A percentile compares a stretch with the other conserved stretches of the same genome.
phyloP scores from a whole-genome alignment of 2,113 vertebrate species.

The Notarius quadriscutis region DNA sequence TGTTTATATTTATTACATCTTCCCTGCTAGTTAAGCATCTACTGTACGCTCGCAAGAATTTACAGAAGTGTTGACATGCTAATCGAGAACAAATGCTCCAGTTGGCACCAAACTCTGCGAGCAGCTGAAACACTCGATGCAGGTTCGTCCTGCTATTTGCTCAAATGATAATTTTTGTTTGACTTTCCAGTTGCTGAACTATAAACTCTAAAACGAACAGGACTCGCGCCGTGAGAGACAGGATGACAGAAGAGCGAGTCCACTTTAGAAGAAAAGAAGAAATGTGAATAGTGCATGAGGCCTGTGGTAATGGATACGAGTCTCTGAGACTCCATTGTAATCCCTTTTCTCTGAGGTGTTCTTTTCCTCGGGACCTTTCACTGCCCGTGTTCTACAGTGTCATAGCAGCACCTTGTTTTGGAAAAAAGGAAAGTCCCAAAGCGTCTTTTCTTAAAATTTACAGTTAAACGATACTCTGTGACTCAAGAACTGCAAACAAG shows the following conservation, averaged over 20 bases:
- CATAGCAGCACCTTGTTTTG: neutral
- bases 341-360: constrained; percentile 9
- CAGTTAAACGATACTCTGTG: neutral
- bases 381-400: constrained; percentile 13
- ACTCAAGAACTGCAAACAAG: neutral
- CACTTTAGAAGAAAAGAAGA: constrained; percentile 7
- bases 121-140: neutral
- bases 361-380: constrained; percentile 17
- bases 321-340: constrained; percentile 28
- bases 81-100: neutral
- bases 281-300: constrained; percentile 46
- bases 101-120: neutral
- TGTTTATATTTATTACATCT: neutral
- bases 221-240: neutral
- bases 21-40: neutral
- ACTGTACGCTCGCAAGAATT: neutral
- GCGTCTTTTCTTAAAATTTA: neutral
- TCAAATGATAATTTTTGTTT: neutral
- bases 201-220: neutral
- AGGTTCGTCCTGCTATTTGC: neutral
- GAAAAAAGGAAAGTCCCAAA: constrained; percentile 20
- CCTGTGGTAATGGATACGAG: constrained; percentile 37
- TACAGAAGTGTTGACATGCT: neutral
- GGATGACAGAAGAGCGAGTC: neutral
- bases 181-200: neutral